Evolutionary conservation across 1,140 invertebrate species (phyloP).

Genomic region (Zaprionus vittiger): DNA sequence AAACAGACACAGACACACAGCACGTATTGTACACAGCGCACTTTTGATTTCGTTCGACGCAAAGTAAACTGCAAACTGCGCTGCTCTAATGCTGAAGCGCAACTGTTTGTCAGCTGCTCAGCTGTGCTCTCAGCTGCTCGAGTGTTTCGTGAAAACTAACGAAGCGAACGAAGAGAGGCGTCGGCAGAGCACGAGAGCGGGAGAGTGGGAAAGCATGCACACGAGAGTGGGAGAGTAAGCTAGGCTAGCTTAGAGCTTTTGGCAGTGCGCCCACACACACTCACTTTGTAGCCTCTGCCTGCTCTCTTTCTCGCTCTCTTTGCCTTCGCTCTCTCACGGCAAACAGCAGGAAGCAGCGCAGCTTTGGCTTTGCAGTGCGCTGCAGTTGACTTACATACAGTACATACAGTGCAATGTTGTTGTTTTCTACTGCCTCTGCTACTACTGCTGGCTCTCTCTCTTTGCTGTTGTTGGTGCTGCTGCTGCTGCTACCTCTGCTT

Average conservation of each 20-base stretch:
- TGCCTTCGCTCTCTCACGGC: background rate
- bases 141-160: slow-evolving; percentile 51
- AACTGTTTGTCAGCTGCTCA: slow-evolving; percentile 75
- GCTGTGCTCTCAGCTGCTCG: slow-evolving; percentile 22
- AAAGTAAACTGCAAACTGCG: slow-evolving; percentile 73
- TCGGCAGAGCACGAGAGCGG: slow-evolving; percentile 7
- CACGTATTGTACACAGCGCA: slow-evolving; percentile 26
- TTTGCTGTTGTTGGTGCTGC: background rate
- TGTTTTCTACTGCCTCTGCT: background rate
- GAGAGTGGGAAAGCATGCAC: slow-evolving; percentile 1
- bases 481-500: background rate
- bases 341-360: slow-evolving; percentile 50
- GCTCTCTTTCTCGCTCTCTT: background rate
- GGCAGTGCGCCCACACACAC: slow-evolving; percentile 35
- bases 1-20: slow-evolving; percentile 10
- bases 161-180: slow-evolving; percentile 13
- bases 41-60: slow-evolving; percentile 72
- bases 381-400: slow-evolving; percentile 27
- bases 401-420: background rate
- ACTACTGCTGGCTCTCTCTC: background rate
- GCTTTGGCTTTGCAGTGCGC: slow-evolving; percentile 56
- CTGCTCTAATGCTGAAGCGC: slow-evolving; percentile 78
- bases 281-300: background rate
- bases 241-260: slow-evolving; percentile 37
- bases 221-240: slow-evolving; percentile 2